Evolutionary conservation across 2,888 invertebrate genomes (phyloP), one percentile per base, ranked within the genome.

Genomic region (Hemaris fuciformis): DNA sequence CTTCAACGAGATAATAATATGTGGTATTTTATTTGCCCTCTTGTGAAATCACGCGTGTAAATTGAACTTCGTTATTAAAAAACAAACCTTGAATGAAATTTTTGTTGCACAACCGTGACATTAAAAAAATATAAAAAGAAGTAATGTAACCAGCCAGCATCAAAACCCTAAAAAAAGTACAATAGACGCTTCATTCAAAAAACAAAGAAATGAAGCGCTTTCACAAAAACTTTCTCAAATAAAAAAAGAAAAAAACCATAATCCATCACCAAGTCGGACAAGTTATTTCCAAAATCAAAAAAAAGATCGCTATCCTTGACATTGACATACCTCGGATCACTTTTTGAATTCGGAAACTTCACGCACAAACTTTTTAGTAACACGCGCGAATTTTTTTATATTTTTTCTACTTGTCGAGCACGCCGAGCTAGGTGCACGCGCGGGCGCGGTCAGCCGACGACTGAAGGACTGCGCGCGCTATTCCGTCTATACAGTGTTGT

Each of bases 371-470:
- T 38, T 45, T 45, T n/a, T n/a, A 57, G 10, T 38, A 20, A 23
- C 57, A 38, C 34, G 38, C 57, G 38, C 13, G 22, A 38, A 38
- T 13, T 38, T 31, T 53, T 38, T 31, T 31, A 27, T 27, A 27
- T 23, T n/a, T 46, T 15, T 31, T 53, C 4, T n/a, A 27, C 22
- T 0, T n/a, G n/a, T n/a, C 23, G 41, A 57, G 23, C 57, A 31
- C 53, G 31, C 53, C 18, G 53, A 31, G 3, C 18, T 27, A 53
- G 23, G 57, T 57, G 38, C 31, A 23, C 57, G 57, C 57, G 57
- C 57, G 57, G n/a, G 22, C 57, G 41, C 57, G 57, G 57, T 20
- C 57, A 41, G 57, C 57, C 57, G 57, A 57, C 22, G 57, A 57
- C 57, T 57, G 57, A 57, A 38, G 41, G 38, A 41, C 15, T 20